These are phyloP conservation scores for Pyrgus malvae DNA, from an alignment of 2,888 invertebrate species.

Conservation along the genomic window DNA sequence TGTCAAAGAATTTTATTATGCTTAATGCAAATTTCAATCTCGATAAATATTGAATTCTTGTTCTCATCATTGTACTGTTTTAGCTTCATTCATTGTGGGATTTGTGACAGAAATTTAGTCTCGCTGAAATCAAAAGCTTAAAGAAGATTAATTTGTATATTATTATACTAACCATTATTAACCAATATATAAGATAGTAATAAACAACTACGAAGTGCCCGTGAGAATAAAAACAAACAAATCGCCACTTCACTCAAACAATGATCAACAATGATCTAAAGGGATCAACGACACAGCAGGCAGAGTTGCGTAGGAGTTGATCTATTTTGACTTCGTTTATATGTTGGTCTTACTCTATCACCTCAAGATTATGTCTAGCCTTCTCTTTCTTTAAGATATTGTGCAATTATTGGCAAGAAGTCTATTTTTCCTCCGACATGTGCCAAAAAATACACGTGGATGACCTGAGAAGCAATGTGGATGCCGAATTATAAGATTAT, in stretches of 20 bases:
- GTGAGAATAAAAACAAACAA: conserved; percentile 48
- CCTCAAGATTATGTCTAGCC: conserved; percentile 33
- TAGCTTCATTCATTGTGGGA: too few species aligned
- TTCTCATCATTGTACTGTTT: too few species aligned
- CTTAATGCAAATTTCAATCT: too few species aligned
- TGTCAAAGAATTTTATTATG: too few species aligned
- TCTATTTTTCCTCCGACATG: conserved; percentile 53
- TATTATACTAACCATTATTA: too few species aligned
- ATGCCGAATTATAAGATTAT: conserved; percentile 7
- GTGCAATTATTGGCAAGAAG: conserved; percentile 75
- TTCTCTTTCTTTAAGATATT: conserved; percentile 47
- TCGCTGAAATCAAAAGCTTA: too few species aligned
- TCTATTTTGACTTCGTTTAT: conserved; percentile 71
- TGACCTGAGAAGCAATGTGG: conserved; percentile 42
- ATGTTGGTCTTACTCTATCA: conserved; percentile 47
- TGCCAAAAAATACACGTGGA: conserved; percentile 74
- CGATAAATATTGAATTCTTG: too few species aligned
- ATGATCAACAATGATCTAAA: conserved; percentile 48
- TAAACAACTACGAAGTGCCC: conserved; percentile 21
- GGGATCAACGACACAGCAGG: conserved; percentile 73
- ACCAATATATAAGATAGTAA: too few species aligned
- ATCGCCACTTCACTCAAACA: conserved; percentile 50
- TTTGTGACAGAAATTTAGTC: too few species aligned
- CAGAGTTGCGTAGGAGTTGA: conserved; percentile 68
- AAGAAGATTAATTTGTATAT: too few species aligned